Evolutionary conservation across 2,888 invertebrate genomes (phyloP).

Genomic region (Phrixothrix hirtus): DNA sequence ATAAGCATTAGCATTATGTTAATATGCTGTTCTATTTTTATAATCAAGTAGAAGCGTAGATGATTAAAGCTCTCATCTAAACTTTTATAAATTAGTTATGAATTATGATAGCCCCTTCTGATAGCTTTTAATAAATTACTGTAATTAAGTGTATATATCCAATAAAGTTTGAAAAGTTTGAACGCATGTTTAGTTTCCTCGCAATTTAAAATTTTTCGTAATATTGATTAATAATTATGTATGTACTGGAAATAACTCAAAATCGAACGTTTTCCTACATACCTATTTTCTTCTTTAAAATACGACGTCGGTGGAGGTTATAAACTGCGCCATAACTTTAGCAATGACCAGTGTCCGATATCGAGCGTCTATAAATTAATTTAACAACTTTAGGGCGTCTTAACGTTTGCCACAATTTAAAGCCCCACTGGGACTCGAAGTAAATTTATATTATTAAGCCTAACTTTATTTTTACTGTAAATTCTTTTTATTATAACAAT

Average conservation of each 20-base stretch:
- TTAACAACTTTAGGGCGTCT: conserved; percentile 57
- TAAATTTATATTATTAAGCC: conserved; percentile 37
- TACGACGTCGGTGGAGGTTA: conserved; percentile 27
- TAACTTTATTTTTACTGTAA: neutral
- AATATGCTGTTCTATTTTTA: conserved; percentile 5
- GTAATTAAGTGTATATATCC: conserved; percentile 21
- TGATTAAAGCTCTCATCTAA: conserved; percentile 1
- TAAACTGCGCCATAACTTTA: conserved; percentile 48
- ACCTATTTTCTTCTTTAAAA: conserved; percentile 20
- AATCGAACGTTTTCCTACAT: conserved; percentile 15
- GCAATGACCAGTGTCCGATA: conserved; percentile 56
- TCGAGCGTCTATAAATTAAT: conserved; percentile 54
- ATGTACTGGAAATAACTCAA: conserved; percentile 8
- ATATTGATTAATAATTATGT: conserved; percentile 24
- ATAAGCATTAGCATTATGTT: conserved; percentile 23
- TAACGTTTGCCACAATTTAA: conserved; percentile 54
- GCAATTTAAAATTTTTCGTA: conserved; percentile 12
- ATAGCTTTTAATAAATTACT: conserved; percentile 19
- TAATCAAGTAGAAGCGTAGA: conserved; percentile 5
- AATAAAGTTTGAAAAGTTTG: conserved; percentile 12
- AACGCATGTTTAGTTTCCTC: conserved; percentile 11
- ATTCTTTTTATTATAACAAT: neutral
- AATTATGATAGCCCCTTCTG: conserved; percentile 2
- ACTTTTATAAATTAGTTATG: conserved; percentile 2
- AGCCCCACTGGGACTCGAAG: conserved; percentile 45